phyloP scores from a whole-genome alignment of 2,113 vertebrate species.

The Stomatorhinus ivindoensis region DNA sequence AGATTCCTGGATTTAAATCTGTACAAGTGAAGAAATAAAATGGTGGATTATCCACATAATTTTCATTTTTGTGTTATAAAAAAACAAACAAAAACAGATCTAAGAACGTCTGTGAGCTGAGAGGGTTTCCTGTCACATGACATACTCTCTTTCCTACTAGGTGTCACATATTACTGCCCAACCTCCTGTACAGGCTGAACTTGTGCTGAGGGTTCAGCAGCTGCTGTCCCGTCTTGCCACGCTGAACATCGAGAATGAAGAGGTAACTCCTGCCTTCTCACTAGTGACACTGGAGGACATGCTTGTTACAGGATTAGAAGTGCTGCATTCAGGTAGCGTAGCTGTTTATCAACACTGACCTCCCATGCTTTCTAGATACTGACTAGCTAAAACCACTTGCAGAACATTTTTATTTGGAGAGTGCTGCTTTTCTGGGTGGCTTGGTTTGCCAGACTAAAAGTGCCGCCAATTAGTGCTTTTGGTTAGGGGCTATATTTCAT shows the following conservation, averaged over 20 bases:
- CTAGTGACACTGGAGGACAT: not conserved
- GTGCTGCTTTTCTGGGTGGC: not conserved
- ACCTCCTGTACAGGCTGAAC: constrained; percentile 88
- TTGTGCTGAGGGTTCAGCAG: constrained; percentile 86
- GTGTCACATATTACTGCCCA: constrained; percentile 88
- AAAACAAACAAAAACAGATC: not conserved
- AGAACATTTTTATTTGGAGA: not conserved
- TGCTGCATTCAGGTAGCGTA: not conserved
- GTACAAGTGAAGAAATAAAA: not conserved
- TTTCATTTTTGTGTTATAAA: not conserved
- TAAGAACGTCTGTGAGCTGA: not conserved
- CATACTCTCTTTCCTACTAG: constrained; percentile 50
- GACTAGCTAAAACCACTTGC: not conserved
- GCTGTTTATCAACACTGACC: not conserved
- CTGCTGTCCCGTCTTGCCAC: constrained; percentile 90
- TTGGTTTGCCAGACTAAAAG: not conserved
- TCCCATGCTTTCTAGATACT: not conserved
- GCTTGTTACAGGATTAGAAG: not conserved
- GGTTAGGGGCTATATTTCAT: not conserved
- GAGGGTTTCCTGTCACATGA: not conserved
- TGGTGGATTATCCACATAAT: not conserved
- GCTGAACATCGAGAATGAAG: constrained; percentile 94
- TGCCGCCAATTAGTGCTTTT: not conserved
- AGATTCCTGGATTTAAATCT: not conserved
- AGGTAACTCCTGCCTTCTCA: constrained; percentile 63